These are phyloP conservation scores for Nilaparvata lugens DNA, from an alignment of 1,140 invertebrate species.

Conservation along the genomic window DNA sequence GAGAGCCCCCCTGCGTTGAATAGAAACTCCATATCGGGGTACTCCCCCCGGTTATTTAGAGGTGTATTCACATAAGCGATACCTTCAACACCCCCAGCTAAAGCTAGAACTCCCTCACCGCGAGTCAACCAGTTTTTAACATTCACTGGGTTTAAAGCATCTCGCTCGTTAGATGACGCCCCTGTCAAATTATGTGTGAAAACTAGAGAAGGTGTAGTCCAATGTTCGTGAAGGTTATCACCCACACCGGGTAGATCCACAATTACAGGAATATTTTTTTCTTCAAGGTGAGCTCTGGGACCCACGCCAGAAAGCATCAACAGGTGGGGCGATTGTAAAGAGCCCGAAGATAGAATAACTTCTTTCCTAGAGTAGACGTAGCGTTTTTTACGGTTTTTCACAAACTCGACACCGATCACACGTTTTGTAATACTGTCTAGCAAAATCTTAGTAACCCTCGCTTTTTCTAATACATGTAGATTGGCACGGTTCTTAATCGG, in stretches of 20 bases:
- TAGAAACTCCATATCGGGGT: constrained; percentile 70
- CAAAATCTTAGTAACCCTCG: constrained; percentile 54
- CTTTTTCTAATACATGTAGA: constrained; percentile 55
- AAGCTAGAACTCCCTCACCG: constrained; percentile 37
- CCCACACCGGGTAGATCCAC: constrained; percentile 57
- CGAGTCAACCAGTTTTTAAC: constrained; percentile 26
- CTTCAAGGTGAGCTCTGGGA: constrained; percentile 52
- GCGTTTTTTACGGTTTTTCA: constrained; percentile 38
- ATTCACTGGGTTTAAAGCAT: constrained; percentile 10
- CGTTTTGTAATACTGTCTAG: constrained; percentile 48
- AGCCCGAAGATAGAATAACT: constrained; percentile 56
- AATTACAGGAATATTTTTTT: constrained; percentile 53
- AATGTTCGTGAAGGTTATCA: constrained; percentile 69
- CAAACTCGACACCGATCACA: constrained; percentile 56
- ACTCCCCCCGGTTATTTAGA: constrained; percentile 33
- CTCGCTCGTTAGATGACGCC: constrained; percentile 27
- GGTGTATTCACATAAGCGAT: constrained; percentile 41
- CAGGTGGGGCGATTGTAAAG: constrained; percentile 57
- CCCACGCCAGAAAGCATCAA: constrained; percentile 70
- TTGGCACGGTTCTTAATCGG: constrained; percentile 48
- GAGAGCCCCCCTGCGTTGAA: constrained; percentile 59
- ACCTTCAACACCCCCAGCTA: constrained; percentile 43
- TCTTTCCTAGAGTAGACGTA: constrained; percentile 47
- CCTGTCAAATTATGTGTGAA: constrained; percentile 54
- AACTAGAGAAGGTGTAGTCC: constrained; percentile 48